Base-by-base conservation (phyloP, 2,888 invertebrate species). In the Nematopogon swammerdamellus region DNA sequence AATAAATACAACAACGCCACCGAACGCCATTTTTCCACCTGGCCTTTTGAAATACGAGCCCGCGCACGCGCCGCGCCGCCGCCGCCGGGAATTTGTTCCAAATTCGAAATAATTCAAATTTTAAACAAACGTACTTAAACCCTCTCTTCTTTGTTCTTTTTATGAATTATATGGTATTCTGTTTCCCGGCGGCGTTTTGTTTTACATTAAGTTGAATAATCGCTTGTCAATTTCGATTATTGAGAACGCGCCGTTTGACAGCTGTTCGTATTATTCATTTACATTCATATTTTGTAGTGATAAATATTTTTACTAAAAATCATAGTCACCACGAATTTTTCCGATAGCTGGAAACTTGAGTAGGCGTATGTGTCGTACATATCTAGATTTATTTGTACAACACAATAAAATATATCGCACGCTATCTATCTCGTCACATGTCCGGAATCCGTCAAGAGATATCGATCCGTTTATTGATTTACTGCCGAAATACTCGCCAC, bases 1-100 rank as follows among this genome's bases (percentile, higher is more conserved):
- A 36, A 14, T 14, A 36, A 36, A 36, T 25, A 25, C 25, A 6
- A 25, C 25, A 25, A 25, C 25, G 4, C 25, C 36, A 36, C 4
- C 42, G 47, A 18, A 30, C 19, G 29, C 56, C 55, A 53, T 51
- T 50, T 53, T 56, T 52, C 58, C 61, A 62, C 60, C 61, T 61
- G 61, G 60, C 55, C 55, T 52, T 46, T 53, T 49, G 59, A 54
- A 61, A 61, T 55, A 52, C 54, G 59, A 63, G 57, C 59, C 54
- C 54, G 61, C 60, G 63, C 63, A 61, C 62, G 62, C 63, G 63
- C 52, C 53, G 52, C 55, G n/a, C n/a, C n/a, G n/a, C n/a, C n/a
- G n/a, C n/a, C n/a, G n/a, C 56, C 50, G 25, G 25, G 36, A 14
- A 36, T 50, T 14, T 20, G 56, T 55, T 58, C 58, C 53, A 58